phyloP scores from a whole-genome alignment of 2,797 vertebrate species.

The Leptodactylus fallax region DNA sequence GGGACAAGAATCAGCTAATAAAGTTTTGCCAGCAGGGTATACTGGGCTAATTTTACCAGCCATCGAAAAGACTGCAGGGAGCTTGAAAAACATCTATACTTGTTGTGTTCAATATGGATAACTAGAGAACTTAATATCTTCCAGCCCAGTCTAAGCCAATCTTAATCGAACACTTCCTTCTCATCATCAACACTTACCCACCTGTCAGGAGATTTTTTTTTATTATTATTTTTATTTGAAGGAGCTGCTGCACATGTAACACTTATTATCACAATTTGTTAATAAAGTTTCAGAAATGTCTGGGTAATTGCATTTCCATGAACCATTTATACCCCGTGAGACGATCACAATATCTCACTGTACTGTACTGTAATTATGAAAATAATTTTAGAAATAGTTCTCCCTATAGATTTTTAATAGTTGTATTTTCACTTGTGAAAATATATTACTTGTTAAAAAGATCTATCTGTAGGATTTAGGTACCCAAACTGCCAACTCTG shows the following conservation, averaged over 20 bases:
- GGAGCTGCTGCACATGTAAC: background rate
- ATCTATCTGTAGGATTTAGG: no score
- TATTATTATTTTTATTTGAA: background rate
- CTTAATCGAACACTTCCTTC: constrained; percentile 14
- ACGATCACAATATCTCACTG: background rate
- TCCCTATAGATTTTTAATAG: no score
- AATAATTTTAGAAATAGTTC: background rate
- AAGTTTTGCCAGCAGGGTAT: constrained; percentile 32
- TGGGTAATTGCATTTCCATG: background rate
- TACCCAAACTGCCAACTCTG: no score
- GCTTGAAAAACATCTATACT: constrained; percentile 24
- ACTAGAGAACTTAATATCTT: background rate
- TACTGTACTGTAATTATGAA: background rate
- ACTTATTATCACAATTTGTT: background rate
- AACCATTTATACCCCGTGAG: background rate
- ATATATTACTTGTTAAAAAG: no score
- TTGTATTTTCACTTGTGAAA: no score
- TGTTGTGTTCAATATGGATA: constrained; percentile 20
- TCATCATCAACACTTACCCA: background rate
- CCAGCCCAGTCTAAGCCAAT: background rate
- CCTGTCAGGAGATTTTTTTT: background rate
- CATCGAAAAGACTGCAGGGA: constrained; percentile 37
- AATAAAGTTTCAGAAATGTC: background rate
- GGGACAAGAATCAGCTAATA: constrained; percentile 23
- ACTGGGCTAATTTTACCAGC: constrained; percentile 9